These are phyloP conservation scores for Andrena cerasifolii DNA, from an alignment of 1,140 invertebrate genomes.

Conservation along the genomic window DNA sequence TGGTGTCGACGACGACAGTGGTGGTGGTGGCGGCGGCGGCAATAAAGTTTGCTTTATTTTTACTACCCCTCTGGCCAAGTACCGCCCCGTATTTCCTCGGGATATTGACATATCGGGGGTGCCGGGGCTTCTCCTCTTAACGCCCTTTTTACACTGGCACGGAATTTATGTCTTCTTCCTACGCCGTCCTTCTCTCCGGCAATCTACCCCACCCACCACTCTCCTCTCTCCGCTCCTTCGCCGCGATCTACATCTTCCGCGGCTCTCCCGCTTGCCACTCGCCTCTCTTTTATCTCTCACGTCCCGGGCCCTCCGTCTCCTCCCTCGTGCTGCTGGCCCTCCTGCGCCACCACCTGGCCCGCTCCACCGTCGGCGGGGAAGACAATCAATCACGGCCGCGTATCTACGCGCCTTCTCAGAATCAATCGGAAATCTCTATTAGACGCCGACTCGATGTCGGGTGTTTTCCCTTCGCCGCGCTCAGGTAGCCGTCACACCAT, in stretches of 20 bases:
- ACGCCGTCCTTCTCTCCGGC: conserved; percentile 10
- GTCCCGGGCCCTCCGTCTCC: background rate
- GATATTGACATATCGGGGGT: conserved; percentile 76
- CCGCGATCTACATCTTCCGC: conserved; percentile 33
- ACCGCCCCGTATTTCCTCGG: conserved; percentile 70
- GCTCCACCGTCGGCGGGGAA: background rate
- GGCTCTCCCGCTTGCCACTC: conserved; percentile 18
- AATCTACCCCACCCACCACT: background rate
- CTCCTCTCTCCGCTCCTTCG: background rate
- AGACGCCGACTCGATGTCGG: conserved; percentile 24
- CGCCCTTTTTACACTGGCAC: conserved; percentile 68
- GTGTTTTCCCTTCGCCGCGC: conserved; percentile 4
- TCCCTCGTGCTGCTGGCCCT: background rate
- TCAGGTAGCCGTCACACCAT: conserved; percentile 1
- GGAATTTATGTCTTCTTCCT: conserved; percentile 71
- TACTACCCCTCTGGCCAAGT: conserved; percentile 73
- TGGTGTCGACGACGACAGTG: conserved; percentile 6
- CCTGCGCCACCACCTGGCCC: background rate
- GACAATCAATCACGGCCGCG: conserved; percentile 65
- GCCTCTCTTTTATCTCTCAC: background rate
- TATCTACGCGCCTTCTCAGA: conserved; percentile 61
- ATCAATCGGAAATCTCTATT: conserved; percentile 70
- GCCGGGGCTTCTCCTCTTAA: conserved; percentile 68
- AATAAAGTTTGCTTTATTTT: conserved; percentile 79
- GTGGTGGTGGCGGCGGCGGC: conserved; percentile 48